A percentile compares a stretch with the other conserved stretches of the same genome.
These are phyloP conservation scores for Pimpla rufipes DNA, from an alignment of 2,888 invertebrate species.

Conservation along the genomic window DNA sequence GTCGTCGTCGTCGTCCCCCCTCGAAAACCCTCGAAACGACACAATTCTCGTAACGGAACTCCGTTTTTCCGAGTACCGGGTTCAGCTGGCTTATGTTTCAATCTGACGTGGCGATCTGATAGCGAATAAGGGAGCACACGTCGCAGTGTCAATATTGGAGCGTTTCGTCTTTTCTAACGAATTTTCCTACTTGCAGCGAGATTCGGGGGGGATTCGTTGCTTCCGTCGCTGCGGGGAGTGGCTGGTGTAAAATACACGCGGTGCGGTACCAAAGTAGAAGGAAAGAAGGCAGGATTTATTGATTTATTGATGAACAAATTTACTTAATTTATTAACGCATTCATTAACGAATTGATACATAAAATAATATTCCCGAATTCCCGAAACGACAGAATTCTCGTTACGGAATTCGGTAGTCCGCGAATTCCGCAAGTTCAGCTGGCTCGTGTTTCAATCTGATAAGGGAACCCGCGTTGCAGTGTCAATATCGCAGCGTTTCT, in stretches of 20 bases:
- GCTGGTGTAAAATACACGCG: neutral
- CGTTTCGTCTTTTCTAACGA: neutral
- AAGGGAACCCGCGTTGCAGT: neutral
- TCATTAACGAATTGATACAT: no score
- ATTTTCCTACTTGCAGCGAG: neutral
- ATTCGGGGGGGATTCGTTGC: neutral
- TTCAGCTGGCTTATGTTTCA: conserved; percentile 45
- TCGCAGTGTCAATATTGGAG: conserved; percentile 14
- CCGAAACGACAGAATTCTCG: no score
- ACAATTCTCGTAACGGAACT: conserved; percentile 53
- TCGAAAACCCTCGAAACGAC: conserved; percentile 36
- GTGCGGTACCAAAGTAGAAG: neutral
- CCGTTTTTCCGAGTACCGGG: conserved; percentile 23
- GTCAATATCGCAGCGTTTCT: neutral
- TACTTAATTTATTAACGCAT: no score
- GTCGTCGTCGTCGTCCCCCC: conserved; percentile 24
- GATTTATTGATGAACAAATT: no score
- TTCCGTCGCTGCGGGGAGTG: neutral
- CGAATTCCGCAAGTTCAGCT: no score
- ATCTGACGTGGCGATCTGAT: conserved; percentile 39
- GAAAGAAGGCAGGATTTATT: neutral
- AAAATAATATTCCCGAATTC: no score
- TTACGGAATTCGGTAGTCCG: no score
- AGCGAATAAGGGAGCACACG: neutral
- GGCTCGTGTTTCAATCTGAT: no score